Evolutionary conservation across 2,888 invertebrate genomes (phyloP), one percentile per base, ranked within the genome.

Genomic region (Ectemnius cavifrons): DNA sequence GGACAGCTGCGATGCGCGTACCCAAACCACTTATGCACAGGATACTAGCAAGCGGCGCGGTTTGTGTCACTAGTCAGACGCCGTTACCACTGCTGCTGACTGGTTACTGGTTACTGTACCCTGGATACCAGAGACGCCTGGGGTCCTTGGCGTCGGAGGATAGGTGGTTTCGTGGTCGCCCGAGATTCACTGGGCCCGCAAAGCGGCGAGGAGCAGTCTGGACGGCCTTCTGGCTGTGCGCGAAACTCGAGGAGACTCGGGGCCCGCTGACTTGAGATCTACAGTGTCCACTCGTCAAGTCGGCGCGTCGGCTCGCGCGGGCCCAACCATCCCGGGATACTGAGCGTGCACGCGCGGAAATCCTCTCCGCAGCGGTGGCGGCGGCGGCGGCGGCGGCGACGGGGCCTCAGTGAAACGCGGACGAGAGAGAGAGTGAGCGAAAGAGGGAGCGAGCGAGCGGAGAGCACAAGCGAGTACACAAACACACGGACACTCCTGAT

Each of bases 281-380:
- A 8, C 37, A 37, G n/a, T 16, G 70, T 68, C 76, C 77, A 77
- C 77, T 77, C 59, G 76, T 76, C 72, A 72, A 68, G 66, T 67
- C 77, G 72, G 66, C 76, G 65, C 77, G 77, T 63, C 20, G 68
- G 63, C 68, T 77, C 76, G 77, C 77, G 76, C 76, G 76, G 65
- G 71, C 72, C 72, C 68, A 60, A 77, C 77, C 77, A 76, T 77
- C 77, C 72, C 77, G 76, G 76, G 77, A 77, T 76, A 77, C 77
- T 77, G 76, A 77, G 52, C 52, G 52, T 52, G 16, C 52, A 16
- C 52, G 52, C n/a, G 60, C 63, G 76, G 72, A 63, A 68, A 76
- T 77, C 67, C 71, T 70, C 78, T 52, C 16, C 52, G 52, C 27
- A 27, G 47, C 49, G 28, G 28, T 16, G 57, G 16, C 57, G 57